A percentile compares a stretch with the other conserved stretches of the same genome.
phyloP scores from a whole-genome alignment of 2,888 invertebrate species.

The Geotrupes spiniger region DNA sequence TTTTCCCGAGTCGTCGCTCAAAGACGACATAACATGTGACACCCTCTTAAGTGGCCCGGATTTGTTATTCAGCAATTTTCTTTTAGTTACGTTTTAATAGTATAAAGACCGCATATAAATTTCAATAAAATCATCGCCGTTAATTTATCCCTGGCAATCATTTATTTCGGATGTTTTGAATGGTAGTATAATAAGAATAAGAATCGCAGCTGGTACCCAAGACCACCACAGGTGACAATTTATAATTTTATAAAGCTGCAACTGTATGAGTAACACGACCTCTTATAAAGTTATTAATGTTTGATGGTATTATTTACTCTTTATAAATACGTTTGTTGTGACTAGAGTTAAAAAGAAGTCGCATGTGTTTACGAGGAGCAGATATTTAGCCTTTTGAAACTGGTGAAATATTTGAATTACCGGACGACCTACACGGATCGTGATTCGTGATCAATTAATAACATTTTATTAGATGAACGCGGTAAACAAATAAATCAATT shows the following conservation, averaged over 20 bases:
- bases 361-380: neutral
- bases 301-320: conserved; percentile 37
- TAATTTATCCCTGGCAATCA: conserved; percentile 30
- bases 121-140: conserved; percentile 34
- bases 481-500: too few species aligned
- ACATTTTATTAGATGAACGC: too few species aligned
- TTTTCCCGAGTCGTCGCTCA: too few species aligned
- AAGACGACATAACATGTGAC: too few species aligned
- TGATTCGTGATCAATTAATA: neutral
- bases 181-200: conserved; percentile 29
- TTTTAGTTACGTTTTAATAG: too few species aligned
- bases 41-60: too few species aligned
- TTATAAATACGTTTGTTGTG: conserved; percentile 28
- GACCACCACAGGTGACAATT: conserved; percentile 41
- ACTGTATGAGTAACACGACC: conserved; percentile 29
- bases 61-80: too few species aligned
- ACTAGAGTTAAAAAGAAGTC: neutral
- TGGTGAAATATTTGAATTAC: conserved; percentile 1
- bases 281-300: conserved; percentile 38
- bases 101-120: conserved; percentile 21
- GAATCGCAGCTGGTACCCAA: conserved; percentile 32
- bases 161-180: conserved; percentile 30
- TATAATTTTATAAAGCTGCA: conserved; percentile 38
- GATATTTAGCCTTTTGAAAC: neutral
- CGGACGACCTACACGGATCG: neutral